phyloP scores from a whole-genome alignment of 2,113 vertebrate species.

The Rostratula benghalensis region DNA sequence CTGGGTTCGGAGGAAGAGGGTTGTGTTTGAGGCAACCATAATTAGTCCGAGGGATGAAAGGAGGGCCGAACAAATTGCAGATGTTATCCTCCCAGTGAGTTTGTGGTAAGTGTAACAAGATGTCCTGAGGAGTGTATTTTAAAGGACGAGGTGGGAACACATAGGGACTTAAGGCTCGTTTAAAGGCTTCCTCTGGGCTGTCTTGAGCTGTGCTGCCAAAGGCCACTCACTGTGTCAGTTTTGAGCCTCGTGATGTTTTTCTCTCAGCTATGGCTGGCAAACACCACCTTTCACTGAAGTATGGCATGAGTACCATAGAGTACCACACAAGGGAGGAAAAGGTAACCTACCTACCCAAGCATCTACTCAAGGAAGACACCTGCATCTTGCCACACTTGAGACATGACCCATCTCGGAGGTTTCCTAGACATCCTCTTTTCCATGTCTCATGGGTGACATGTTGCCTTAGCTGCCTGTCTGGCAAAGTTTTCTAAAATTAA shows the following conservation, averaged over 20 bases:
- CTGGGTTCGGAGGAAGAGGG: background rate
- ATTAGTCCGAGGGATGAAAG: background rate
- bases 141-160: background rate
- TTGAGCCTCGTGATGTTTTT: background rate
- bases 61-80: background rate
- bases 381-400: background rate
- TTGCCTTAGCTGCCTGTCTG: background rate
- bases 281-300: background rate
- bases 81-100: background rate
- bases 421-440: background rate
- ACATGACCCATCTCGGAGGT: rapidly evolving
- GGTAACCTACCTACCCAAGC: background rate
- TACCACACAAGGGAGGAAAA: background rate
- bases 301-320: background rate
- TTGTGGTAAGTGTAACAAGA: background rate
- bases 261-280: background rate
- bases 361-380: background rate
- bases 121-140: background rate
- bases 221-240: background rate
- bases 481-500: background rate
- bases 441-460: rapidly evolving
- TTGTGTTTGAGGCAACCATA: background rate
- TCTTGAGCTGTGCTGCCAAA: background rate
- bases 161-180: background rate
- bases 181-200: background rate